A percentile compares a stretch with the other conserved stretches of the same genome.
phyloP scores from a whole-genome alignment of 2,888 invertebrate species.

The Megamerina dolium region DNA sequence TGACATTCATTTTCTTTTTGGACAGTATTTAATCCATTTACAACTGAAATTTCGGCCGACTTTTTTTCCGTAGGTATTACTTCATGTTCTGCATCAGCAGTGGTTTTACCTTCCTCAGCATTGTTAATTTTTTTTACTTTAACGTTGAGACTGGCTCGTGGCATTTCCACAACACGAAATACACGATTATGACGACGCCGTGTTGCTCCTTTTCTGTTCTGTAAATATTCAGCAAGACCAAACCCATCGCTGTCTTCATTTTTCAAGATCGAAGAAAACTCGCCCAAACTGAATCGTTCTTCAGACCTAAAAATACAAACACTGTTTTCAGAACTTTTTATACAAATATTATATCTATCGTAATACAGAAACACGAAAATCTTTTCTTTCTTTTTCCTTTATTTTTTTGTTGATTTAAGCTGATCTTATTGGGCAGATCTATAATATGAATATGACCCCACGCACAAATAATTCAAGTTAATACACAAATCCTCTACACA shows the following conservation, averaged over 20 bases:
- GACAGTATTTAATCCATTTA: too few species aligned
- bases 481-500: too few species aligned
- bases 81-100: background rate
- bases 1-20: too few species aligned
- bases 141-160: conserved; percentile 20
- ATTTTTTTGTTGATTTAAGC: background rate
- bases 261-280: conserved; percentile 19
- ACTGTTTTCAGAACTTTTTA: too few species aligned
- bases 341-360: too few species aligned
- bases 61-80: background rate
- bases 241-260: conserved; percentile 22
- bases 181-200: conserved; percentile 8
- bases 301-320: conserved; percentile 11
- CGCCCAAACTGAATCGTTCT: conserved; percentile 11
- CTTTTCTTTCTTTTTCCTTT: too few species aligned
- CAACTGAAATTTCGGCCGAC: too few species aligned
- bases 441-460: too few species aligned
- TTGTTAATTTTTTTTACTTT: conserved; percentile 1
- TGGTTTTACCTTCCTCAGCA: background rate
- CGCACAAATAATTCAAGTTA: too few species aligned
- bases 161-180: too few species aligned
- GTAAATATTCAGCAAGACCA: conserved; percentile 21
- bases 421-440: background rate
- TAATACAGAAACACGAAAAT: too few species aligned
- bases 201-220: conserved; percentile 14